These are phyloP conservation scores for Sialia sialis DNA, from an alignment of 2,113 vertebrate genomes.

Conservation along the genomic window DNA sequence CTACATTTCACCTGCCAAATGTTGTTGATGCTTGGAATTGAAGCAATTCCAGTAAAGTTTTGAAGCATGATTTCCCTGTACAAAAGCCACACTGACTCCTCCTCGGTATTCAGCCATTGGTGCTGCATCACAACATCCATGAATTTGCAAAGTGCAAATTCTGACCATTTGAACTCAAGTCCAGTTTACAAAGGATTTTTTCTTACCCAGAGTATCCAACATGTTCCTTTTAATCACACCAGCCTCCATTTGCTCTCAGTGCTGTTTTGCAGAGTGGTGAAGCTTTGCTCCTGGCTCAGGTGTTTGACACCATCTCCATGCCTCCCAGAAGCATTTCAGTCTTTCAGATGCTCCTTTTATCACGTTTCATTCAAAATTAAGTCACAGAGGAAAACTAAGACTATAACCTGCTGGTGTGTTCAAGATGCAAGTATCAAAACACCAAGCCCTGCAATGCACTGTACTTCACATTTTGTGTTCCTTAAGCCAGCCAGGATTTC, in stretches of 20 bases:
- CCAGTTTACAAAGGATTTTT: background rate
- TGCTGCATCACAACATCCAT: no score
- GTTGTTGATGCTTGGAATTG: no score
- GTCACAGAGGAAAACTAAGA: background rate
- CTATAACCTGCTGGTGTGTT: background rate
- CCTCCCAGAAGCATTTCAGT: background rate
- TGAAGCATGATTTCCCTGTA: no score
- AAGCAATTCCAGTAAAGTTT: no score
- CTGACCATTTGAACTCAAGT: background rate
- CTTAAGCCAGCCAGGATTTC: background rate
- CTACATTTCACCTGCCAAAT: background rate
- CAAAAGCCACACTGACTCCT: no score
- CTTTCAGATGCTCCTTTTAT: background rate
- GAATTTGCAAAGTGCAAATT: no score
- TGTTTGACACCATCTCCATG: background rate
- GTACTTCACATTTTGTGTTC: background rate
- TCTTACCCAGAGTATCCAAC: background rate
- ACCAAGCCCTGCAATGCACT: background rate
- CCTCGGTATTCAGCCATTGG: no score
- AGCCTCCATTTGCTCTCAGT: background rate
- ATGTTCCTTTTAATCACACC: background rate
- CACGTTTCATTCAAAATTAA: background rate
- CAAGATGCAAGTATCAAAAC: background rate
- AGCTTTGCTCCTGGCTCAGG: background rate
- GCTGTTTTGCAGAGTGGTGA: background rate